Evolutionary conservation across 2,113 vertebrate species (phyloP).

Genomic region (Upupa epops): DNA sequence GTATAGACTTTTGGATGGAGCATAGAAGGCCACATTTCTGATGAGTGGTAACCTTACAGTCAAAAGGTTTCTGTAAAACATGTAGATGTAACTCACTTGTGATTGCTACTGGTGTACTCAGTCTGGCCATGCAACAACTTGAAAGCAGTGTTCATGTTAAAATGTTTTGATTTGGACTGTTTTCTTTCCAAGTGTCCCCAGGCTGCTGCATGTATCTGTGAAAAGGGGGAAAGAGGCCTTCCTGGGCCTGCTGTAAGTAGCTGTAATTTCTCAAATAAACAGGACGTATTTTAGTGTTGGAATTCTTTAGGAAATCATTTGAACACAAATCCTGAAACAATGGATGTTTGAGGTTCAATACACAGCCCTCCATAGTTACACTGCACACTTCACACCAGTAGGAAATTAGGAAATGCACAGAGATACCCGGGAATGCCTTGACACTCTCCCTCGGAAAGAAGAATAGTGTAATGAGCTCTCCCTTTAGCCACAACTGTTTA

Average conservation of each 20-base stretch:
- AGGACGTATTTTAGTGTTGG: neutral
- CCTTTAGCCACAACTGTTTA: neutral
- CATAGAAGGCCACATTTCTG: neutral
- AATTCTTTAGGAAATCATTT: neutral
- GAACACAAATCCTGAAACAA: neutral
- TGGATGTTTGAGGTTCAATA: neutral
- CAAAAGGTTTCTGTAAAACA: neutral
- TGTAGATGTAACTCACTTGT: neutral
- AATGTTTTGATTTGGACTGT: constrained; percentile 14
- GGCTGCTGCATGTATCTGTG: constrained; percentile 81
- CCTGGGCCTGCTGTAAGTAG: constrained; percentile 85
- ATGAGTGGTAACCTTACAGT: neutral
- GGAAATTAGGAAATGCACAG: neutral
- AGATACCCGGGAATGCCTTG: neutral
- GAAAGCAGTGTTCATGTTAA: neutral
- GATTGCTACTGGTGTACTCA: neutral
- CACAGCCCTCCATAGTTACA: neutral
- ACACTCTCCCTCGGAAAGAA: neutral
- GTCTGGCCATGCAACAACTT: neutral
- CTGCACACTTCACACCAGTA: neutral
- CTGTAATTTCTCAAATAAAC: neutral
- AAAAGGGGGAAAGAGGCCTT: constrained; percentile 86
- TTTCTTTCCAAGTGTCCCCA: constrained; percentile 81
- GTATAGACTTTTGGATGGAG: neutral
- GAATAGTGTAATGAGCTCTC: neutral